Conservation (phyloP, 2,888 invertebrate genomes). For the Sycophila texana region DNA sequence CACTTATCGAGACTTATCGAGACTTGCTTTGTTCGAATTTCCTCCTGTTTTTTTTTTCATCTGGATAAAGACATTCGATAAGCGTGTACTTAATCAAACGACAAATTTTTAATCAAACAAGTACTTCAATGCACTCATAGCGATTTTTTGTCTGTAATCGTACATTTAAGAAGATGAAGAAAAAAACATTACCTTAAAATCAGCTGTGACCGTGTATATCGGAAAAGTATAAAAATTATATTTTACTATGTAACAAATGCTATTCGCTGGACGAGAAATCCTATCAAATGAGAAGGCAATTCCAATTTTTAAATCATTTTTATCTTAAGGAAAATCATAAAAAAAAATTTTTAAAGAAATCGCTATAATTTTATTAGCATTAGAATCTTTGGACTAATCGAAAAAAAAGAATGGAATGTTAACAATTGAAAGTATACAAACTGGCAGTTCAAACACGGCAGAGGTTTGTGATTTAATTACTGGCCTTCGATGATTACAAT, state of each 20-base stretch:
- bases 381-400: slow-evolving; percentile 1
- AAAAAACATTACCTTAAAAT: slow-evolving; percentile 27
- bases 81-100: background rate
- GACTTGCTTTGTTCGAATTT: too few relatives aligned
- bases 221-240: slow-evolving; percentile 61
- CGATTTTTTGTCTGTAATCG: slow-evolving; percentile 16
- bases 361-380: slow-evolving; percentile 8
- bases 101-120: slow-evolving; percentile 10
- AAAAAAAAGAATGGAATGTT: slow-evolving; percentile 11
- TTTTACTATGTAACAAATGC: slow-evolving; percentile 63
- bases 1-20: background rate
- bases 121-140: slow-evolving; percentile 23
- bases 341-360: background rate
- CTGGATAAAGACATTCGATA: background rate
- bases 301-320: slow-evolving; percentile 24
- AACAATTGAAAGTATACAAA: slow-evolving; percentile 6
- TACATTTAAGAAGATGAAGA: slow-evolving; percentile 17
- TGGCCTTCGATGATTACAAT: slow-evolving; percentile 17
- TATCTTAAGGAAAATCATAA: background rate
- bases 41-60: too few relatives aligned
- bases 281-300: slow-evolving; percentile 27
- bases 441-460: background rate
- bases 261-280: slow-evolving; percentile 59
- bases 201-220: slow-evolving; percentile 40
- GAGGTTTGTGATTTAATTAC: slow-evolving; percentile 5